Base-by-base conservation (phyloP, 2,113 vertebrate genomes). In the Abramis brama region DNA sequence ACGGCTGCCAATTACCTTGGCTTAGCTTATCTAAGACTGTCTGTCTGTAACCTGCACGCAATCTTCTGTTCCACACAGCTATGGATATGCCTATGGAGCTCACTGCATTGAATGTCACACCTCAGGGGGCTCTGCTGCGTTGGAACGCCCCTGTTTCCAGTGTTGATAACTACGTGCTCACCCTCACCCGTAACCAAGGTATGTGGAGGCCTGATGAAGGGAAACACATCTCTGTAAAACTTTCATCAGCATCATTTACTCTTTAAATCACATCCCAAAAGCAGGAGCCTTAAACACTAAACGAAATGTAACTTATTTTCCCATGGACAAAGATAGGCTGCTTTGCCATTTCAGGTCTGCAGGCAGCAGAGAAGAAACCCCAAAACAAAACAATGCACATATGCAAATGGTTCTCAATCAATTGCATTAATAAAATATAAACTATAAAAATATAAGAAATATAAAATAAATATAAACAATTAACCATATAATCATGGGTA, bases 61-160 rank as follows among this genome's bases (percentile, higher is more conserved):
- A 88, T 73, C 0, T 66, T 88, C 64, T 84, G 10, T 77, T 86
- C 47, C 66, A 21, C 27, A 25, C 88, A 99, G 98, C 97, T 1
- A 97, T 99, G 97, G 98, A 99, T 91, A 96, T 95, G 85, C 97
- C 97, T 0, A 85, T 94, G 74, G 96, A 94, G 82, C 93, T 99
- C 93, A 96, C 90, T 0, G 96, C 96, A 33, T 95, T 96, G 75
- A 97, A 98, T 79, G 90, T 99, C 91, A 98, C 97, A 10, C 97
- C 98, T 12, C 97, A 96, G 0, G 97, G 96, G 92, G 96, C 95
- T 0, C 90, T 98, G 90, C 92, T 99, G 84, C 95, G 95, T 86
- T 99, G 98, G 98, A 96, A 93, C 50, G 93, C 97, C 0, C 97
- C 97, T 0, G 71, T 94, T 45, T 95, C 96, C 0, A 95, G 91